phyloP scores from a whole-genome alignment of 2,888 invertebrate genomes.

The Platycnemis pennipes region DNA sequence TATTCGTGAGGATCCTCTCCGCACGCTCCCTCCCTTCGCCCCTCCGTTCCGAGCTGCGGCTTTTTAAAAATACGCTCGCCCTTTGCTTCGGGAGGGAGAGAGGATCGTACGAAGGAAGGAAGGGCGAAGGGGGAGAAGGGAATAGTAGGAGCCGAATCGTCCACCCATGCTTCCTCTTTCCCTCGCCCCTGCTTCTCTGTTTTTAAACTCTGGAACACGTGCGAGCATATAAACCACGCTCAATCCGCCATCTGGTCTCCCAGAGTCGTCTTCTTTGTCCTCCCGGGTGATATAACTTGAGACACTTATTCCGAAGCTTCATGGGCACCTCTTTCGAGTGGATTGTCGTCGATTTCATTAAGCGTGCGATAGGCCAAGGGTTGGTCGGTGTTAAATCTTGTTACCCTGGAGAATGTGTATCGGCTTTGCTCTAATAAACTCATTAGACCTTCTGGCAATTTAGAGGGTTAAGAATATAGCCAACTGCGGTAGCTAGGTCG shows the following conservation, averaged over 20 bases:
- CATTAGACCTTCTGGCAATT: no score
- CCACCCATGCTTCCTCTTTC: constrained; percentile 41
- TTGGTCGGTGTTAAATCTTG: neutral
- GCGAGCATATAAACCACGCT: constrained; percentile 40
- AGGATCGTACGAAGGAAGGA: neutral
- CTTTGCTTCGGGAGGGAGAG: constrained; percentile 7
- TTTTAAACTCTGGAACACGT: constrained; percentile 56
- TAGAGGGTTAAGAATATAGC: no score
- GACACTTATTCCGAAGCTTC: neutral
- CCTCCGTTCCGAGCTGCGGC: neutral
- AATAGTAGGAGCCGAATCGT: neutral
- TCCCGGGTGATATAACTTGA: neutral
- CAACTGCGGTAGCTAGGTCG: no score
- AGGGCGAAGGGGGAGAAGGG: neutral
- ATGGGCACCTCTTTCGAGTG: neutral
- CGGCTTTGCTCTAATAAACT: no score
- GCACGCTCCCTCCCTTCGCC: neutral
- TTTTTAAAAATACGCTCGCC: constrained; percentile 30
- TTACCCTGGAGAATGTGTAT: neutral
- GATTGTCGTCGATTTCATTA: neutral
- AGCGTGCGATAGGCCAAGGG: neutral
- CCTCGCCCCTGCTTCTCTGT: neutral
- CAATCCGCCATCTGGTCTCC: constrained; percentile 33
- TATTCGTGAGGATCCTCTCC: neutral
- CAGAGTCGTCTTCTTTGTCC: neutral